Evolutionary conservation across 2,113 vertebrate genomes (phyloP).

Genomic region (Calonectris borealis): DNA sequence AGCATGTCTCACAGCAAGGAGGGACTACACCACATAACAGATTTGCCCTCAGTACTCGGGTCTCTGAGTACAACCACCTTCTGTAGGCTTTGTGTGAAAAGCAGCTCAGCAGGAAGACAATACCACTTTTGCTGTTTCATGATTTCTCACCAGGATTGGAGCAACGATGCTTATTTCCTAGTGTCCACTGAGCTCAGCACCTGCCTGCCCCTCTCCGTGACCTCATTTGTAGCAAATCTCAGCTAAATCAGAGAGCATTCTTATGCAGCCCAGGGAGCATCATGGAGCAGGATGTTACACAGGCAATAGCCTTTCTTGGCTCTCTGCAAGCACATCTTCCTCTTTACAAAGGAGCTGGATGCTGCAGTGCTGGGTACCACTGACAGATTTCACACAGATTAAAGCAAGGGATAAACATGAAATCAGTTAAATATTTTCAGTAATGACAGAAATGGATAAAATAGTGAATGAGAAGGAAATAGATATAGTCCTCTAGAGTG

Average conservation of each 20-base stretch:
- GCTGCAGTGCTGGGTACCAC: background rate
- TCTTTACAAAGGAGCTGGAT: background rate
- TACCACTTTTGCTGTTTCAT: background rate
- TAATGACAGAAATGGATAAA: background rate
- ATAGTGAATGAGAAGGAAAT: background rate
- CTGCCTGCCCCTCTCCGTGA: background rate
- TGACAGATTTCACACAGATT: background rate
- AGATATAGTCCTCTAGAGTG: background rate
- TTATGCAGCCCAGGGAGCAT: background rate
- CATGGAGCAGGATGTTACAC: background rate
- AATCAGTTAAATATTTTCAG: background rate
- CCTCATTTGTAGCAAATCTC: background rate
- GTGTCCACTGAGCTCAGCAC: background rate
- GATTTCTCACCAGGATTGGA: background rate
- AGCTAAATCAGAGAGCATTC: background rate
- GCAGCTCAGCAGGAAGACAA: background rate
- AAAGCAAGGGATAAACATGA: background rate
- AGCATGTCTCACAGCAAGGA: background rate
- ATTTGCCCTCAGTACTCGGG: background rate
- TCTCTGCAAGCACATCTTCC: background rate
- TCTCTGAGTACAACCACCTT: background rate
- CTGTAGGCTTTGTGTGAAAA: background rate
- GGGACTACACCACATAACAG: background rate
- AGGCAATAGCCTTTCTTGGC: background rate
- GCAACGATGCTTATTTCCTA: background rate